Conservation (phyloP, 1,140 invertebrate species). For the Pseudomyrmex sp. region DNA sequence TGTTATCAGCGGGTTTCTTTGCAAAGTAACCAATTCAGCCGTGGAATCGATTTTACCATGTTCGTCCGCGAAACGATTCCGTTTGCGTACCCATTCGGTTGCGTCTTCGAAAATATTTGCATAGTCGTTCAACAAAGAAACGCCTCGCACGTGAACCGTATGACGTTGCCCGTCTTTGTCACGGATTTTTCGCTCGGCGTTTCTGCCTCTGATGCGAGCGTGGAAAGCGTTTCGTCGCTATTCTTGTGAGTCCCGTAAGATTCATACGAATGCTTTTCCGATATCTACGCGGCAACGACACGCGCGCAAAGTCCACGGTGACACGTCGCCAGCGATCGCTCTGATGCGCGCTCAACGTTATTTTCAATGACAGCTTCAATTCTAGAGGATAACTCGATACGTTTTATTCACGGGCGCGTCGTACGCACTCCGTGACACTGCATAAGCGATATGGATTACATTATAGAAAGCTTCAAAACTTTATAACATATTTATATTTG, state of each 20-base stretch:
- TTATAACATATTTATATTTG: conserved; percentile 4
- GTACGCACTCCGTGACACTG: background rate
- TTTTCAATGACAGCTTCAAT: conserved; percentile 48
- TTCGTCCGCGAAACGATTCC: conserved; percentile 36
- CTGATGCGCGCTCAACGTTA: conserved; percentile 24
- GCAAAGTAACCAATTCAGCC: conserved; percentile 34
- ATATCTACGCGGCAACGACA: conserved; percentile 37
- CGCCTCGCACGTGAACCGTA: conserved; percentile 23
- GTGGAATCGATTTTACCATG: conserved; percentile 40
- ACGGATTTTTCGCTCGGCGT: conserved; percentile 43
- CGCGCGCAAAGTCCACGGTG: background rate
- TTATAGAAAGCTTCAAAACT: background rate
- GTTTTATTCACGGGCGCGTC: background rate
- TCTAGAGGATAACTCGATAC: conserved; percentile 37
- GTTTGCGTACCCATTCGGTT: conserved; percentile 40
- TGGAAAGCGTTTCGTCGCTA: conserved; percentile 41
- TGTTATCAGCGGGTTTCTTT: conserved; percentile 35
- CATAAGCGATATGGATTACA: background rate
- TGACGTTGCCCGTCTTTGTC: conserved; percentile 44
- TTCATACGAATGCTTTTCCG: conserved; percentile 56
- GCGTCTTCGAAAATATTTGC: conserved; percentile 60
- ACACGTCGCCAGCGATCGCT: conserved; percentile 3
- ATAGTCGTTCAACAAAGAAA: conserved; percentile 56
- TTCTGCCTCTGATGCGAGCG: conserved; percentile 23
- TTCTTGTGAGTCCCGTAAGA: conserved; percentile 37